Percentiles rank a stretch among this genome's conserved stretches.
Conservation (phyloP, 92 coral and sea anemone genomes). For the Heliopora coerulea region DNA sequence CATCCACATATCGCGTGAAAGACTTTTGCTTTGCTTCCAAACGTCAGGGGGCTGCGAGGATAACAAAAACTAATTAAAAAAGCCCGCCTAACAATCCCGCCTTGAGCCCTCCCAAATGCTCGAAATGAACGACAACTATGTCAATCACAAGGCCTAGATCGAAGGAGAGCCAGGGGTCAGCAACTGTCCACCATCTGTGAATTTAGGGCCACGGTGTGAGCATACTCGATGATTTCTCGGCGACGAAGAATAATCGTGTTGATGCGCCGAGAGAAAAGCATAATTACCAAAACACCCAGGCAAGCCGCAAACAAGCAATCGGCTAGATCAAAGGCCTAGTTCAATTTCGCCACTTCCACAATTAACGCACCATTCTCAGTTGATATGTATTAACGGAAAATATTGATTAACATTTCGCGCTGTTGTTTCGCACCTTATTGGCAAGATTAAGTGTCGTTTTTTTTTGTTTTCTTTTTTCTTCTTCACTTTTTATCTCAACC, state of each 20-base stretch:
- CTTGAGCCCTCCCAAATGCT: conserved; percentile 72
- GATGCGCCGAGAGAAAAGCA: not conserved
- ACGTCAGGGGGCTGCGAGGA: conserved; percentile 50
- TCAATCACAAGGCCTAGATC: conserved; percentile 4
- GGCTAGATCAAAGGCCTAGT: conserved; percentile 36
- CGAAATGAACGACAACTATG: conserved; percentile 18
- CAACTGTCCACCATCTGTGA: not conserved
- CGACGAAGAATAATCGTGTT: conserved; percentile 21
- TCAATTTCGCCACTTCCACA: conserved; percentile 42
- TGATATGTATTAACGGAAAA: conserved; percentile 28
- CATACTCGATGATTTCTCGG: not conserved
- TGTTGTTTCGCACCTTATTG: not conserved
- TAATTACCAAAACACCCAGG: conserved; percentile 37
- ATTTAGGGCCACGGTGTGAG: not conserved
- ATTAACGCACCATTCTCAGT: conserved; percentile 25
- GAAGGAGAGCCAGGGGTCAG: not conserved
- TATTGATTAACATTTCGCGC: conserved; percentile 42
- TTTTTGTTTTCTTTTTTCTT: not conserved
- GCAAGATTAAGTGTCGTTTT: not conserved
- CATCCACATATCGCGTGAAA: not conserved
- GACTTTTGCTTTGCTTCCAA: not conserved
- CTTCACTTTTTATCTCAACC: too few relatives aligned
- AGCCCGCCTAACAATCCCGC: conserved; percentile 94
- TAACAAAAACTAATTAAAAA: conserved; percentile 85
- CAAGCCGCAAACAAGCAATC: conserved; percentile 40